Conservation (phyloP, 1,140 invertebrate genomes). For the Drosophila neocordata region DNA sequence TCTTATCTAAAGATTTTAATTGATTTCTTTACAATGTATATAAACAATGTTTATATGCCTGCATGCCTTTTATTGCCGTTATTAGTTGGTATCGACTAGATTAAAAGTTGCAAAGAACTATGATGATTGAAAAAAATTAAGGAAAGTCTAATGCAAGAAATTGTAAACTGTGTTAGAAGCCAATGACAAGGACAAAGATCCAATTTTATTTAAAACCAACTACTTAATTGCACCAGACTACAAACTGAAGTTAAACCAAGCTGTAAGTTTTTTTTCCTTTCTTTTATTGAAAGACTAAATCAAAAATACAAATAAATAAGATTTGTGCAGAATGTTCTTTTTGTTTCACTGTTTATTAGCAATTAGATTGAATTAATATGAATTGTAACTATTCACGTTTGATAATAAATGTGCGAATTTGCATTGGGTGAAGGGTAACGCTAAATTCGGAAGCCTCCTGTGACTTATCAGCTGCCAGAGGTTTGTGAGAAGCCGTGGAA, state of each 20-base stretch:
- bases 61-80: neutral
- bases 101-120: neutral
- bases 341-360: neutral
- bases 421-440: slow-evolving; percentile 67
- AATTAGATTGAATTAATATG: neutral
- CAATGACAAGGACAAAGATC: neutral
- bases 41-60: neutral
- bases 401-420: slow-evolving; percentile 74
- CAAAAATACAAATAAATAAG: too few species aligned
- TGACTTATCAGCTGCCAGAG: slow-evolving; percentile 17
- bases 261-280: too few species aligned
- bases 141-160: neutral
- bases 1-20: slow-evolving; percentile 1
- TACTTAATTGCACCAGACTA: too few species aligned
- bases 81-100: neutral
- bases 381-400: slow-evolving; percentile 1
- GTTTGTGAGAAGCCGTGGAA: slow-evolving; percentile 23
- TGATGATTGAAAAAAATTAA: neutral
- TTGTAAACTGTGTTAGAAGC: neutral
- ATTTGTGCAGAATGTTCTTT: neutral
- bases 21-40: neutral
- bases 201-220: too few species aligned
- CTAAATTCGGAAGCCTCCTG: slow-evolving; percentile 57
- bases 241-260: too few species aligned
- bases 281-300: too few species aligned